Conservation (phyloP, 2,888 invertebrate genomes). For the Leistus spinibarbis region DNA sequence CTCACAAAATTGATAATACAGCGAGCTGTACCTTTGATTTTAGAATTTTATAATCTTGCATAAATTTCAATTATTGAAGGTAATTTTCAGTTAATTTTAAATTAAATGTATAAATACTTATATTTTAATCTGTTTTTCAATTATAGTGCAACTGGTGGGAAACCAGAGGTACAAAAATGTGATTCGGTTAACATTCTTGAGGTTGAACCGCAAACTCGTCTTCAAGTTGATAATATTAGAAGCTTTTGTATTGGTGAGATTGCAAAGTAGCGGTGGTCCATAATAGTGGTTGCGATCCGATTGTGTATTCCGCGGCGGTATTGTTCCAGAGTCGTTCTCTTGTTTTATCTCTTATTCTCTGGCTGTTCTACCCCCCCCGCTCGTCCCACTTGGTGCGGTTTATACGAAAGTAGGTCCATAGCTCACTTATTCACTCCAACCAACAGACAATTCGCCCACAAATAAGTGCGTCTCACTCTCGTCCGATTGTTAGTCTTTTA, state of each 20-base stretch:
- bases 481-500: conserved; percentile 55
- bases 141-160: too few relatives aligned
- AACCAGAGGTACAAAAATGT: too few relatives aligned
- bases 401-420: conserved; percentile 49
- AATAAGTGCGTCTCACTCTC: conserved; percentile 41
- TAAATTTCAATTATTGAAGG: too few relatives aligned
- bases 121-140: too few relatives aligned
- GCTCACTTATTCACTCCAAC: conserved; percentile 45
- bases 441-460: conserved; percentile 51
- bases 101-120: too few relatives aligned
- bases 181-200: not conserved
- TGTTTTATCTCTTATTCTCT: conserved; percentile 53
- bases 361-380: conserved; percentile 44
- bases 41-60: too few relatives aligned
- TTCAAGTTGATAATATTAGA: not conserved
- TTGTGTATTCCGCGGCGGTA: conserved; percentile 56
- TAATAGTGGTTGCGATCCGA: conserved; percentile 44
- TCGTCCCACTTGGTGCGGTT: conserved; percentile 47
- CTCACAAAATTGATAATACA: too few relatives aligned
- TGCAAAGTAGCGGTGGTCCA: conserved; percentile 22
- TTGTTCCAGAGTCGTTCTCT: conserved; percentile 52
- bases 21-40: too few relatives aligned
- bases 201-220: not conserved
- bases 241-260: not conserved
- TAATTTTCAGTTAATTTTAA: too few relatives aligned